Base-by-base conservation (phyloP, 2,797 vertebrate species). In the Mormyrus proboscirostris region DNA sequence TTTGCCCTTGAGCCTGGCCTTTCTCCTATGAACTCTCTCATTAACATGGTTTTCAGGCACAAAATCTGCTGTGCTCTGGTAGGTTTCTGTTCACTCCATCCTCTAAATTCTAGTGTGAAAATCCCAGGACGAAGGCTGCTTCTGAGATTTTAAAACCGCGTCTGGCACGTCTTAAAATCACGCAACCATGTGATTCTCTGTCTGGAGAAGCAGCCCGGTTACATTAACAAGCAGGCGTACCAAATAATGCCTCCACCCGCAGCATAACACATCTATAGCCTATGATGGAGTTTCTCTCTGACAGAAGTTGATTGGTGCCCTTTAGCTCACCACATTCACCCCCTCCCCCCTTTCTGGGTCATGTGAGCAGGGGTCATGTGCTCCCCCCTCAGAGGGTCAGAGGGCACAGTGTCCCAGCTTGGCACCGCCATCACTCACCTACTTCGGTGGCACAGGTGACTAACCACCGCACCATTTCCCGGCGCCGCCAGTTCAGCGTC, bases 401-500 rank as follows among this genome's bases (percentile, higher is more conserved):
- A 33, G 62, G 62, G 10, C 65, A 69, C 29, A 14, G 65, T 1
- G 29, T 10, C 29, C 65, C 12, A 1, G 10, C 29, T 16, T 38
- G 55, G 41, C 86, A 86, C 4, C 19, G 3, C 6, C 73, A 90
- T 25, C 90, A 97, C 98, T 92, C 94, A 99, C 98, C 98, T 89
- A 99, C 97, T 99, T 99, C 98, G 91, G 98, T 99, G 95, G 98
- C 98, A 95, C 98, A 99, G 0, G 98, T 99, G 93, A 99, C 98
- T 94, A 99, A 95, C 98, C 98, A 99, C 92, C 98, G 97, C 92
- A 99, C 98, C 98, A 99, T 99, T 95, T 99, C 98, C 92, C 98
- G 96, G 25, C 98, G 96, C 88, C 98, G 96, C 98, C 98, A 99
- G 93, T 99, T 99, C 94, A 99, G 94, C 0, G 98, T 99, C 88